Evolutionary conservation across 2,888 invertebrate genomes (phyloP).

Genomic region (Actias luna): DNA sequence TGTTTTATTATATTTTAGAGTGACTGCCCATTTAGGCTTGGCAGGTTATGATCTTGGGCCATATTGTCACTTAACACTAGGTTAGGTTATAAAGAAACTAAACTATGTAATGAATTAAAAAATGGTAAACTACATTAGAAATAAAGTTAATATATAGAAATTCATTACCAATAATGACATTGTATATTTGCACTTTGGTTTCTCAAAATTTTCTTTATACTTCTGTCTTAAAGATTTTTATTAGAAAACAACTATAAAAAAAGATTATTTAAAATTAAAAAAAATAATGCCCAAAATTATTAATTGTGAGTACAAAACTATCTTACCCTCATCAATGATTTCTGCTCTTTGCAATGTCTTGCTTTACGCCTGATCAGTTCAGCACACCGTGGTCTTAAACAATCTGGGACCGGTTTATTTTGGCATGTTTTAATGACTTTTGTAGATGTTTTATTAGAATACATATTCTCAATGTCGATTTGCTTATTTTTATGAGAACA

Average conservation of each 20-base stretch:
- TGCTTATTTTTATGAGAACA: neutral
- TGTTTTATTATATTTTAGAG: too few species aligned
- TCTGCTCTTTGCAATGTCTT: neutral
- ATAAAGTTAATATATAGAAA: neutral
- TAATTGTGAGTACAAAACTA: neutral
- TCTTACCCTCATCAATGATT: neutral
- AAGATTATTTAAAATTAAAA: too few species aligned
- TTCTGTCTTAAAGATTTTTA: neutral
- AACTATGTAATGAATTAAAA: too few species aligned
- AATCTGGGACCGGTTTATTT: slow-evolving; percentile 1
- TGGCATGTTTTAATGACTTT: neutral
- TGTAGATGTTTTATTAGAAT: neutral
- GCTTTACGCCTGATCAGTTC: neutral
- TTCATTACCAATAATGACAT: neutral
- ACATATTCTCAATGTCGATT: neutral
- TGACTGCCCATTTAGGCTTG: too few species aligned
- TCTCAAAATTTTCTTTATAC: neutral
- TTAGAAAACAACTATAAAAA: neutral
- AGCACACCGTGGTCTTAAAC: neutral
- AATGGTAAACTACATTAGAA: neutral
- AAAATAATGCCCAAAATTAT: too few species aligned
- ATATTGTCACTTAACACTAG: too few species aligned
- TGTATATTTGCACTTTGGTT: neutral
- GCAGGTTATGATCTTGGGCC: too few species aligned
- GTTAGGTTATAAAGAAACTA: too few species aligned